Percentiles rank a stretch among this genome's conserved stretches.
phyloP scores from a whole-genome alignment of 2,888 invertebrate genomes.

The Prenolepis imparis region DNA sequence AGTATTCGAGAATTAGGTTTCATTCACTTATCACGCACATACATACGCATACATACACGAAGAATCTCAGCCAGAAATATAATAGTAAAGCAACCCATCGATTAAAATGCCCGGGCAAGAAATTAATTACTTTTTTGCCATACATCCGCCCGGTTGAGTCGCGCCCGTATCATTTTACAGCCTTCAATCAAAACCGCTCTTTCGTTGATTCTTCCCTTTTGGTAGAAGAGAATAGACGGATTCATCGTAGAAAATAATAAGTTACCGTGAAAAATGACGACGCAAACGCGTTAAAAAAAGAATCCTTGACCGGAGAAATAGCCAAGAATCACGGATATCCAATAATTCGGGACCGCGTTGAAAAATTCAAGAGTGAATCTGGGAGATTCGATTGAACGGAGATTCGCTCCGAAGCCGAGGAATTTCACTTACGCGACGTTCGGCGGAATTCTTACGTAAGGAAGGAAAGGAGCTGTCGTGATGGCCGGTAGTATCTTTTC shows the following conservation, averaged over 20 bases:
- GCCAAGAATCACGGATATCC: not conserved
- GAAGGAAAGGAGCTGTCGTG: constrained; percentile 59
- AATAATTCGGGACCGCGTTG: constrained; percentile 5
- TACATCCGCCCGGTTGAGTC: no score
- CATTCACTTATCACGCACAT: no score
- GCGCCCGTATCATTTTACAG: constrained; percentile 60
- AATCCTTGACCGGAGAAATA: not conserved
- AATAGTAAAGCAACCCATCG: constrained; percentile 10
- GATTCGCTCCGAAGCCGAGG: constrained; percentile 8
- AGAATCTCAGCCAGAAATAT: constrained; percentile 17
- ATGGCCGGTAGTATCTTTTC: constrained; percentile 60
- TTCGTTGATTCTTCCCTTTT: constrained; percentile 20
- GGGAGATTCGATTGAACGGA: not conserved
- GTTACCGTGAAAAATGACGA: constrained; percentile 17
- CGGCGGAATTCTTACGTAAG: constrained; percentile 54
- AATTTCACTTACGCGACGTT: constrained; percentile 48
- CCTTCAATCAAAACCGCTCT: constrained; percentile 62
- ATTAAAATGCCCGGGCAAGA: constrained; percentile 61
- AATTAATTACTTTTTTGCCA: constrained; percentile 70
- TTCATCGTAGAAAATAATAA: constrained; percentile 17
- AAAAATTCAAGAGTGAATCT: constrained; percentile 27
- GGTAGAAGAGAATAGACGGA: not conserved
- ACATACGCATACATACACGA: not conserved
- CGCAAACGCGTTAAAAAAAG: not conserved
- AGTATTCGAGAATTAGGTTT: not conserved